phyloP scores from a whole-genome alignment of 2,888 invertebrate species.

The Drosophila kuntzei region DNA sequence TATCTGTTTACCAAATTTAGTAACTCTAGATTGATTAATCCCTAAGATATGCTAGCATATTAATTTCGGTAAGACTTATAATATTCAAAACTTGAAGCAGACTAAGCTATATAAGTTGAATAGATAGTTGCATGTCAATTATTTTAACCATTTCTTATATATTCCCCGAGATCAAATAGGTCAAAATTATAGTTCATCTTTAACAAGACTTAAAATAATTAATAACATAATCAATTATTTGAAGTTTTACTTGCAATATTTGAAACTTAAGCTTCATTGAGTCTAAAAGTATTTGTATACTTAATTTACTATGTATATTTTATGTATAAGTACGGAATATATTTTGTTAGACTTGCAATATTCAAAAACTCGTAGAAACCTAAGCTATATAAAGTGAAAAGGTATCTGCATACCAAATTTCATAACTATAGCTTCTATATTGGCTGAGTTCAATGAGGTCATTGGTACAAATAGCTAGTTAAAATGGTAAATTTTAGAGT shows the following conservation, averaged over 20 bases:
- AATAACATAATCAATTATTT: too few relatives aligned
- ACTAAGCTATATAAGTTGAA: too few relatives aligned
- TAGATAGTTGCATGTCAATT: too few relatives aligned
- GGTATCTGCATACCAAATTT: slow-evolving; percentile 5
- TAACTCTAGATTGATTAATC: not conserved
- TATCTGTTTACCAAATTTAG: not conserved
- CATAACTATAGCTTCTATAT: not conserved
- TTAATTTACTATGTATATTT: too few relatives aligned
- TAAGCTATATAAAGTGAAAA: not conserved
- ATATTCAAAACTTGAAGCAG: too few relatives aligned
- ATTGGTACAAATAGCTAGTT: not conserved
- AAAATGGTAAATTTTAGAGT: not conserved
- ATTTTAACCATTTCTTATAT: too few relatives aligned
- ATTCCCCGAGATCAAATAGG: too few relatives aligned
- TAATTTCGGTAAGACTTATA: too few relatives aligned
- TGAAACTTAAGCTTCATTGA: not conserved
- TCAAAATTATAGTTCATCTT: too few relatives aligned
- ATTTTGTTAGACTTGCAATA: not conserved
- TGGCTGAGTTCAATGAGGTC: slow-evolving; percentile 14
- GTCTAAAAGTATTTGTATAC: not conserved
- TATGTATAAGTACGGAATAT: too few relatives aligned
- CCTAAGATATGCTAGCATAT: not conserved
- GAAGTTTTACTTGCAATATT: not conserved
- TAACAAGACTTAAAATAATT: too few relatives aligned
- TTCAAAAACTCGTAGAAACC: not conserved